phyloP scores from a whole-genome alignment of 2,888 invertebrate genomes.

The Chrysopilus asiliformis region DNA sequence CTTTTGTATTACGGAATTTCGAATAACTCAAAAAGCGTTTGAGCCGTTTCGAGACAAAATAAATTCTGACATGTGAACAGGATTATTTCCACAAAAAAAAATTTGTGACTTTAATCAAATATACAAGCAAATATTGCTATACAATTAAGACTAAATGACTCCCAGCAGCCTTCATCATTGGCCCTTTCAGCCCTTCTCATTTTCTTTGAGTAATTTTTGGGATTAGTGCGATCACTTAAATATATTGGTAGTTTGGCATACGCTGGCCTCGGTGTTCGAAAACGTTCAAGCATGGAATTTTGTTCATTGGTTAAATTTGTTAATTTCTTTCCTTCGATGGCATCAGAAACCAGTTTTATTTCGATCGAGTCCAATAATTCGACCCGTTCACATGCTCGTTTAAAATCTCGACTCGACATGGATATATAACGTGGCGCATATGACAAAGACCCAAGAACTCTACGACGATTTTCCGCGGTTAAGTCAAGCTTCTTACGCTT shows the following conservation, averaged over 20 bases:
- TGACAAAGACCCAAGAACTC: slow-evolving; percentile 33
- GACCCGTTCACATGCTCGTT: slow-evolving; percentile 30
- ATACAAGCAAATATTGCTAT: slow-evolving; percentile 34
- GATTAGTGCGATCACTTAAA: slow-evolving; percentile 34
- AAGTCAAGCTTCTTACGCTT: slow-evolving; percentile 29
- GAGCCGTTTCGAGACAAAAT: too few relatives aligned
- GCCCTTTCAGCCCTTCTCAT: slow-evolving; percentile 25
- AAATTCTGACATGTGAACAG: too few relatives aligned
- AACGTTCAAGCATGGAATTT: slow-evolving; percentile 29
- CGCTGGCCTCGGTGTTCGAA: slow-evolving; percentile 30
- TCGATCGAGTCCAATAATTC: slow-evolving; percentile 31
- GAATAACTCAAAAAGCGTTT: too few relatives aligned
- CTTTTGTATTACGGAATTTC: too few relatives aligned
- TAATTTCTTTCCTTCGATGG: slow-evolving; percentile 30
- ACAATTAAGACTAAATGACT: slow-evolving; percentile 32
- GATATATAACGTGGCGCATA: slow-evolving; percentile 31
- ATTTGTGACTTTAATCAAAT: slow-evolving; percentile 34
- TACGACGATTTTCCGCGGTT: slow-evolving; percentile 31
- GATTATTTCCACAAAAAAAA: too few relatives aligned
- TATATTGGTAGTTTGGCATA: slow-evolving; percentile 35
- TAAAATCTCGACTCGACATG: slow-evolving; percentile 28
- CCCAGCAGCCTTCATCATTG: slow-evolving; percentile 32
- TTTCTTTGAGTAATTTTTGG: slow-evolving; percentile 35
- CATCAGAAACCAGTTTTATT: slow-evolving; percentile 27
- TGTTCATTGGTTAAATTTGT: slow-evolving; percentile 33